These are phyloP conservation scores for Pachydiplax longipennis DNA, from an alignment of 2,888 invertebrate genomes.

Conservation along the genomic window DNA sequence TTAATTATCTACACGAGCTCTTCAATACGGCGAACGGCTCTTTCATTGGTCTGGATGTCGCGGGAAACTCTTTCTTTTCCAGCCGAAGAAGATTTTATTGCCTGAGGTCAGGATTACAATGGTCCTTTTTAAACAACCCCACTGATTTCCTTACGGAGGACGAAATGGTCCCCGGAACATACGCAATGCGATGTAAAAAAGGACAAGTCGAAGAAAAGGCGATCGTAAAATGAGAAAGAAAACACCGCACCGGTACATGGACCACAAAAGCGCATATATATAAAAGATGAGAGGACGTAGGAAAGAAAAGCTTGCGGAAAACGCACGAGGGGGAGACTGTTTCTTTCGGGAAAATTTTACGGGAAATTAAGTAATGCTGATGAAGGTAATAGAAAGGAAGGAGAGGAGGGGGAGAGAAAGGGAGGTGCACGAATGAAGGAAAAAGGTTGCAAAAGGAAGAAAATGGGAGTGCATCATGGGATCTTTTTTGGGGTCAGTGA, in stretches of 20 bases:
- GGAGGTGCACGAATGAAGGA: neutral
- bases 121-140: no score
- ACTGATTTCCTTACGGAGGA: neutral
- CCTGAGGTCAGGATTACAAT: no score
- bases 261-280: neutral
- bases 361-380: neutral
- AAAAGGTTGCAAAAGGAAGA: neutral
- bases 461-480: neutral
- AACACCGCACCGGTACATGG: neutral
- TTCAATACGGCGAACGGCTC: no score
- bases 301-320: neutral
- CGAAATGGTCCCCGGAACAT: neutral
- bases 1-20: no score
- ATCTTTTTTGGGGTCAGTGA: neutral
- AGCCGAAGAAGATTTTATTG: no score
- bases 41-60: no score
- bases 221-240: neutral
- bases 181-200: neutral
- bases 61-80: no score
- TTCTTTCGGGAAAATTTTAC: neutral
- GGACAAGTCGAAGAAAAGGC: neutral
- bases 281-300: neutral
- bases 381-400: neutral
- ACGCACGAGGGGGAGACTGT: neutral
- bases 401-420: neutral